These are phyloP conservation scores for Eulemur mongoz DNA, from an alignment of 2,797 vertebrate genomes.

Conservation along the genomic window DNA sequence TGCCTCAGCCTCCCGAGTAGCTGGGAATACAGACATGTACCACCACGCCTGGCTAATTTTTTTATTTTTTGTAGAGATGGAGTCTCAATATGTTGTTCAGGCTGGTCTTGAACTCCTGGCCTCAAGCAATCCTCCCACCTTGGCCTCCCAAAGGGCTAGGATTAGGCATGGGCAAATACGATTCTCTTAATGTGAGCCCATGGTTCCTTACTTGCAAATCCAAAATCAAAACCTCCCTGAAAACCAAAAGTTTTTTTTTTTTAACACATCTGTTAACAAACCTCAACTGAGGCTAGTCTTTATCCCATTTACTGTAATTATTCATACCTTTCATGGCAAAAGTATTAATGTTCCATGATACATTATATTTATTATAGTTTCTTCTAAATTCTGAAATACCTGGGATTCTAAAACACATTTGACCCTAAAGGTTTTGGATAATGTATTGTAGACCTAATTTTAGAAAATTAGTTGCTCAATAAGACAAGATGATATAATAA, in stretches of 20 bases:
- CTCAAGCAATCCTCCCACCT: too few relatives aligned
- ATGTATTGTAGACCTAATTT: background rate
- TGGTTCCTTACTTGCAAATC: background rate
- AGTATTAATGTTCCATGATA: background rate
- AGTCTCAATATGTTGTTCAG: too few relatives aligned
- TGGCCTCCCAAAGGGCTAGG: too few relatives aligned
- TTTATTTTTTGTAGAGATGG: too few relatives aligned
- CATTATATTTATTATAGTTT: background rate
- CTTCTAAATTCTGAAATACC: background rate
- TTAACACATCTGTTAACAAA: background rate
- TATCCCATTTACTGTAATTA: background rate
- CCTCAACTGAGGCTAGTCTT: background rate
- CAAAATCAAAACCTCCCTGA: background rate
- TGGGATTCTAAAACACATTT: background rate
- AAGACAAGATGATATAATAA: background rate
- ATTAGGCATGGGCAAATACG: too few relatives aligned
- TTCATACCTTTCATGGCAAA: background rate
- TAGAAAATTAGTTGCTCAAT: background rate
- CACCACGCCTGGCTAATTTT: too few relatives aligned
- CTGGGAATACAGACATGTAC: too few relatives aligned
- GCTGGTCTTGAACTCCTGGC: too few relatives aligned
- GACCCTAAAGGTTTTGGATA: background rate
- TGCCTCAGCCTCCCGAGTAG: too few relatives aligned
- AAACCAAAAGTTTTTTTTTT: background rate
- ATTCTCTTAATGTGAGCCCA: background rate